Evolutionary conservation across 2,888 invertebrate species (phyloP).

Genomic region (Melanostoma mellinum): DNA sequence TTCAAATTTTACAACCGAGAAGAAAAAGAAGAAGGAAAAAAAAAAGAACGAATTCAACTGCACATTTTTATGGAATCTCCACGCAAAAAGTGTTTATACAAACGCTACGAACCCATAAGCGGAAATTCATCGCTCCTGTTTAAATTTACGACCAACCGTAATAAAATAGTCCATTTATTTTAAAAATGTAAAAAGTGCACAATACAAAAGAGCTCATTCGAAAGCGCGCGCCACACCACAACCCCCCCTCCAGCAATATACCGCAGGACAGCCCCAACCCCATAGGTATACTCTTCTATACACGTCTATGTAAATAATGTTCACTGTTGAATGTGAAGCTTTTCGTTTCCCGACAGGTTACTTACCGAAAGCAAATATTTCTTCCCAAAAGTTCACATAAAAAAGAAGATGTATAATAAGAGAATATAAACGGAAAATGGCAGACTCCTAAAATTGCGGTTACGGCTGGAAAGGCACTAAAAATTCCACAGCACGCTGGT

Average conservation of each 20-base stretch:
- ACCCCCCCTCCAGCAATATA: not conserved
- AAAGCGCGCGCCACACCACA: conserved; percentile 28
- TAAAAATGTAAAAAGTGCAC: conserved; percentile 64
- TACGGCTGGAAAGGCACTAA: conserved; percentile 70
- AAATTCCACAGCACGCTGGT: conserved; percentile 57
- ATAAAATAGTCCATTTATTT: conserved; percentile 72
- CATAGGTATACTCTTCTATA: conserved; percentile 32
- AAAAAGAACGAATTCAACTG: conserved; percentile 53
- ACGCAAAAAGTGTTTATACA: conserved; percentile 46
- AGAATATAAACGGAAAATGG: conserved; percentile 47
- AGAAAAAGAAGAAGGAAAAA: conserved; percentile 24
- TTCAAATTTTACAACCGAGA: conserved; percentile 66
- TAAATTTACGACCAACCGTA: conserved; percentile 69
- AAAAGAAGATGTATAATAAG: conserved; percentile 45
- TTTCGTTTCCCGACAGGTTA: conserved; percentile 66
- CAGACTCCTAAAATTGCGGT: conserved; percentile 66
- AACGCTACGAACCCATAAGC: conserved; percentile 53
- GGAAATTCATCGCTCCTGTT: conserved; percentile 69
- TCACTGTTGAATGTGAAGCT: conserved; percentile 67
- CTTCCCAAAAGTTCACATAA: conserved; percentile 34
- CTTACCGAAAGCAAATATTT: conserved; percentile 62
- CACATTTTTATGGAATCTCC: conserved; percentile 55
- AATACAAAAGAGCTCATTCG: conserved; percentile 41
- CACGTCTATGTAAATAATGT: conserved; percentile 67
- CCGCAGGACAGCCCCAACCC: conserved; percentile 23